Conservation (phyloP, 1,140 invertebrate species). For the Papilio aristodemus region DNA sequence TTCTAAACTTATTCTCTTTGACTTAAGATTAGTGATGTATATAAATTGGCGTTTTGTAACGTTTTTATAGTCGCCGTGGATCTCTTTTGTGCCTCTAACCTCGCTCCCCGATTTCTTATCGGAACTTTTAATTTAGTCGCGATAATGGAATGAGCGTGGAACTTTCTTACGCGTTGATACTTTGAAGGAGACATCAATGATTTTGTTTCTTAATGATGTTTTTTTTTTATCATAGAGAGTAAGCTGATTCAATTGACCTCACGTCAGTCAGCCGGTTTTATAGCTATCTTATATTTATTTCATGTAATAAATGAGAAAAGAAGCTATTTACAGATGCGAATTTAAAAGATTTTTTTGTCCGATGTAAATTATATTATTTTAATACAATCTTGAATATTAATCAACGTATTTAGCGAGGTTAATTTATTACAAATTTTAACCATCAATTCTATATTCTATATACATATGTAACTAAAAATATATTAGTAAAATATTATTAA, state of each 20-base stretch:
- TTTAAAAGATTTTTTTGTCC: no score
- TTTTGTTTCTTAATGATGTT: constrained; percentile 33
- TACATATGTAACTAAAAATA: no score
- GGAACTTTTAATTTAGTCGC: constrained; percentile 64
- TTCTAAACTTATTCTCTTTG: constrained; percentile 75
- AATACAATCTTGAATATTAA: no score
- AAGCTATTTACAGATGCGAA: no score
- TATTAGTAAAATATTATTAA: no score
- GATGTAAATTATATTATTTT: no score
- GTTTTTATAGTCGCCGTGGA: constrained; percentile 58
- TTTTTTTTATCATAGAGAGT: constrained; percentile 19
- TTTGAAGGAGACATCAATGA: constrained; percentile 38
- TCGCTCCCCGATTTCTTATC: constrained; percentile 56
- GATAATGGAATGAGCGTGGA: constrained; percentile 50
- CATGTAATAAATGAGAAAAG: no score
- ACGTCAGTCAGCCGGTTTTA: constrained; percentile 7
- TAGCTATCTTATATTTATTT: background rate
- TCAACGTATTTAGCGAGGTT: background rate
- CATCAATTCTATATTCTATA: background rate
- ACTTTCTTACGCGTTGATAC: constrained; percentile 40
- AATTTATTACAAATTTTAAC: constrained; percentile 3
- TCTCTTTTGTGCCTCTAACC: constrained; percentile 32
- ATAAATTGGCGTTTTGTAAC: constrained; percentile 74
- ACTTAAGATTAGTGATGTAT: constrained; percentile 77
- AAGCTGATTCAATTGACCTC: constrained; percentile 8